phyloP scores from a whole-genome alignment of 30 jellyfish, hydroid and myxozoan genomes.

The Hydractinia symbiolongicarpus region DNA sequence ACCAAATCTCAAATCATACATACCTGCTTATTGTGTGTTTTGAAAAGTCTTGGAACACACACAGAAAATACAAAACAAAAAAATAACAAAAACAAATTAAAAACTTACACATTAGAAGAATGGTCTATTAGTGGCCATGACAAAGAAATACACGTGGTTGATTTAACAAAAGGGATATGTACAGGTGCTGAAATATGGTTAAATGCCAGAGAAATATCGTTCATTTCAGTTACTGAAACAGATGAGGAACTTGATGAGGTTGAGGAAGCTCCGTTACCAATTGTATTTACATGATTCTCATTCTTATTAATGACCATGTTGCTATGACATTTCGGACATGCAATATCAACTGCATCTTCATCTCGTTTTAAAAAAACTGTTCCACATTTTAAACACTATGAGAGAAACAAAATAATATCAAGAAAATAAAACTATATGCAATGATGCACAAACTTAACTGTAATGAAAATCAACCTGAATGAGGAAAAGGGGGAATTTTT shows the following conservation, averaged over 20 bases:
- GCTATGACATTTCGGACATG: slow-evolving; percentile 58
- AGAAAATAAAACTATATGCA: background rate
- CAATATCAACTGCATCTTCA: slow-evolving; percentile 22
- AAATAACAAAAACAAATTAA: too few species aligned
- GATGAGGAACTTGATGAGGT: background rate
- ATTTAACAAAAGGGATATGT: background rate
- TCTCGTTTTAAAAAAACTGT: slow-evolving; percentile 34
- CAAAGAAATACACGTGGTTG: background rate
- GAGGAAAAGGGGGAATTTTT: too few species aligned
- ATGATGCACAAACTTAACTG: too few species aligned
- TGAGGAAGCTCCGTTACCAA: background rate
- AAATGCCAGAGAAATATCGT: background rate
- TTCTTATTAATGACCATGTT: slow-evolving; percentile 53
- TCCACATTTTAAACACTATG: slow-evolving; percentile 75
- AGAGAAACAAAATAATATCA: background rate
- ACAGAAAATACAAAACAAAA: too few species aligned
- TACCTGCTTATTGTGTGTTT: too few species aligned
- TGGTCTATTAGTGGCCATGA: too few species aligned
- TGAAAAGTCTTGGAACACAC: too few species aligned
- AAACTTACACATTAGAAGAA: too few species aligned
- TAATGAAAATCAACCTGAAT: too few species aligned
- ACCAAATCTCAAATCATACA: too few species aligned
- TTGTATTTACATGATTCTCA: slow-evolving; percentile 5
- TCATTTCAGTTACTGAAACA: background rate
- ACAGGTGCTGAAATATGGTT: background rate